These are phyloP conservation scores for Leptopilina myrica DNA, from an alignment of 2,888 invertebrate species.

Conservation along the genomic window DNA sequence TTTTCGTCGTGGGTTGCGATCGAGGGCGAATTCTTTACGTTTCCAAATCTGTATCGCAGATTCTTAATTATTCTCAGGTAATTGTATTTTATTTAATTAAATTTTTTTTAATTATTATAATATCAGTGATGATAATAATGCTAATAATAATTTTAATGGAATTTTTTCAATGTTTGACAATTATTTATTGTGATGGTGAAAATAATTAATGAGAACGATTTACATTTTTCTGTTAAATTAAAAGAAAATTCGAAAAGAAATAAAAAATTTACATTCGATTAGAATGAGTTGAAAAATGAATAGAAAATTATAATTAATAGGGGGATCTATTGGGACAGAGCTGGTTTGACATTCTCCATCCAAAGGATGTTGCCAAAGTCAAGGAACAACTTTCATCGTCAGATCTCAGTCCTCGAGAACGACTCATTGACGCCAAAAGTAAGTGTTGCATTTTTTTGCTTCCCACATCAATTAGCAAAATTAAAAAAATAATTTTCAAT, in stretches of 20 bases:
- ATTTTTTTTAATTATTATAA: no score
- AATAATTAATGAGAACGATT: background rate
- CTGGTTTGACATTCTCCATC: constrained; percentile 95
- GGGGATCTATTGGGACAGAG: constrained; percentile 93
- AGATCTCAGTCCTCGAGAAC: constrained; percentile 91
- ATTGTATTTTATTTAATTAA: no score
- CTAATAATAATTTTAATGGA: no score
- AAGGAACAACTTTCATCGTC: constrained; percentile 96
- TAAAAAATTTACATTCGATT: background rate
- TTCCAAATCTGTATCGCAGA: constrained; percentile 90
- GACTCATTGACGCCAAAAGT: constrained; percentile 96
- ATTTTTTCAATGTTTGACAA: background rate
- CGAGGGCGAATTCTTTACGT: constrained; percentile 93
- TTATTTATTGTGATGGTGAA: background rate
- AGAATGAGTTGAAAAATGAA: background rate
- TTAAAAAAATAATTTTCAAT: no score
- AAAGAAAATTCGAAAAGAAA: background rate
- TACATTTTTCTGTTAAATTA: no score
- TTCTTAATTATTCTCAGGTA: constrained; percentile 90
- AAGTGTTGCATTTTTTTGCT: constrained; percentile 70
- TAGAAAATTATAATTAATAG: constrained; percentile 75
- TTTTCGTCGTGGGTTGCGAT: constrained; percentile 96
- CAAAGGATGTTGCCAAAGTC: constrained; percentile 95
- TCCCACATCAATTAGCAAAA: no score
- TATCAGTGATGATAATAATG: no score